These are phyloP conservation scores for Homalodisca vitripennis DNA, from an alignment of 1,140 invertebrate species.

Conservation along the genomic window DNA sequence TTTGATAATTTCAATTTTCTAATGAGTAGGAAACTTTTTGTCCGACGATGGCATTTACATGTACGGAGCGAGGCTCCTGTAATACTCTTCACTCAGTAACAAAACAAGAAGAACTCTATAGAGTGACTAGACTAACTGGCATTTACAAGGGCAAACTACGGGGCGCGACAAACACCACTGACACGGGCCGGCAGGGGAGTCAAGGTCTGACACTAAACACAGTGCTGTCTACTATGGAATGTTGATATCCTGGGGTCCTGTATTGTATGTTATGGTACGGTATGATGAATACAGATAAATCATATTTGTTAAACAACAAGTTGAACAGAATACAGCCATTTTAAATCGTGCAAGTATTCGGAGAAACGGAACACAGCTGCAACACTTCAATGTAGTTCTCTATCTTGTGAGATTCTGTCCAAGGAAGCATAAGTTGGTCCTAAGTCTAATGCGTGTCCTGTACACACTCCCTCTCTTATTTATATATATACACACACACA, in stretches of 20 bases:
- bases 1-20: slow-evolving; percentile 17
- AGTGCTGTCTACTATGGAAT: slow-evolving; percentile 25
- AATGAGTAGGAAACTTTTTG: slow-evolving; percentile 23
- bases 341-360: slow-evolving; percentile 9
- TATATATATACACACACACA: slow-evolving; percentile 33
- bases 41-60: slow-evolving; percentile 11
- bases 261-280: slow-evolving; percentile 5
- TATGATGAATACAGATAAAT: slow-evolving; percentile 13
- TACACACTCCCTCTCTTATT: slow-evolving; percentile 26
- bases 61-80: not conserved
- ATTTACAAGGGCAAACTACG: not conserved
- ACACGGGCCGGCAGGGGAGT: not conserved
- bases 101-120: slow-evolving; percentile 2
- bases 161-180: not conserved
- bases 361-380: not conserved
- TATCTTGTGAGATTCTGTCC: slow-evolving; percentile 20
- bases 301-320: slow-evolving; percentile 8
- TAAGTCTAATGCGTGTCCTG: slow-evolving; percentile 24
- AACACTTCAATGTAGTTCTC: not conserved
- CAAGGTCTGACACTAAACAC: slow-evolving; percentile 5
- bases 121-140: slow-evolving; percentile 30
- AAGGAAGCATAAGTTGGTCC: slow-evolving; percentile 36
- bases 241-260: slow-evolving; percentile 6
- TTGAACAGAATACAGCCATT: not conserved
- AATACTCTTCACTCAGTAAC: not conserved